These are phyloP conservation scores for Drosophila lacteicornis DNA, from an alignment of 1,140 invertebrate genomes.

Conservation along the genomic window DNA sequence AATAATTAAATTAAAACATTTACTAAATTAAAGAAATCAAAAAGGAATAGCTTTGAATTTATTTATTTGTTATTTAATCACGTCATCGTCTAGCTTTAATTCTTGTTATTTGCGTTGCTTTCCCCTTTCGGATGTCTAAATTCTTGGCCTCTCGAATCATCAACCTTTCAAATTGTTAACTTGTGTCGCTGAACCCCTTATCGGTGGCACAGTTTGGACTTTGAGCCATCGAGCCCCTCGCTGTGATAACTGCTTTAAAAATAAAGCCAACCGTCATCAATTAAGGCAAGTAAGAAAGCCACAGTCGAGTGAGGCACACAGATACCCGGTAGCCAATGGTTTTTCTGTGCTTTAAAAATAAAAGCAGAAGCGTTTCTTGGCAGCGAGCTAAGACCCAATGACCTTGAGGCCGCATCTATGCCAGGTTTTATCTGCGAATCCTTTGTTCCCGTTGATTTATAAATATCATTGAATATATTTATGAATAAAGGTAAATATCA, in stretches of 20 bases:
- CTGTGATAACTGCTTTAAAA: not conserved
- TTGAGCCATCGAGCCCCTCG: slow-evolving; percentile 15
- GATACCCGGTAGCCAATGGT: too few relatives aligned
- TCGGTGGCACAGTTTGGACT: not conserved
- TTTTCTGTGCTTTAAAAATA: too few relatives aligned
- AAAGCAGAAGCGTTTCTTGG: too few relatives aligned
- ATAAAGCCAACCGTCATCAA: slow-evolving; percentile 4
- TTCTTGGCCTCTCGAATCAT: not conserved
- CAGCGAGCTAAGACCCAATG: too few relatives aligned
- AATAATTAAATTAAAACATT: too few relatives aligned
- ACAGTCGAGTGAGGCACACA: not conserved
- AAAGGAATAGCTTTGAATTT: not conserved
- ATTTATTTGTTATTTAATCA: not conserved
- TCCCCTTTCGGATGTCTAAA: not conserved
- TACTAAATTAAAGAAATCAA: not conserved
- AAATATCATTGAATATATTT: too few relatives aligned
- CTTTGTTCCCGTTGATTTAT: too few relatives aligned
- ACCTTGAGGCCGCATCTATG: too few relatives aligned
- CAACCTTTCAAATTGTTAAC: not conserved
- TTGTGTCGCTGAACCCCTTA: slow-evolving; percentile 14
- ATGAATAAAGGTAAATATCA: too few relatives aligned
- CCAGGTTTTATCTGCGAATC: too few relatives aligned
- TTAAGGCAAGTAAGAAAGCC: not conserved
- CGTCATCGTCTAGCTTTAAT: not conserved
- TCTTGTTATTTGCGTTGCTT: not conserved